These are phyloP conservation scores for Eustalomyia histrio DNA, from an alignment of 2,888 invertebrate genomes.

Conservation along the genomic window DNA sequence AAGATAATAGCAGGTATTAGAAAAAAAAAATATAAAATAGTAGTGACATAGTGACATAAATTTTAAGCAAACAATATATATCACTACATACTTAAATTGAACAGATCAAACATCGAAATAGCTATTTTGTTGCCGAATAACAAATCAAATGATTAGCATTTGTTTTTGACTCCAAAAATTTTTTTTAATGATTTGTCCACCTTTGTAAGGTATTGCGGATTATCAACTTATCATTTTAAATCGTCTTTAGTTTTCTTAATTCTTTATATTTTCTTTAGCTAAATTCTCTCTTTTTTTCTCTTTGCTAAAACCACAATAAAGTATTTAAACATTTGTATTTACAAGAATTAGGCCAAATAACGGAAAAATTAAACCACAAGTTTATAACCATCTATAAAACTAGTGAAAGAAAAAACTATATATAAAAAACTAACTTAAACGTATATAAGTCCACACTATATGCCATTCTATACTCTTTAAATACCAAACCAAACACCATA, in stretches of 20 bases:
- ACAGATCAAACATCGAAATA: too few species aligned
- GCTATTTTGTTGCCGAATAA: too few species aligned
- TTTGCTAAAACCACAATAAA: not conserved
- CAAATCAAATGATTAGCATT: too few species aligned
- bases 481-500: not conserved
- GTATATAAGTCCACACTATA: slow-evolving; percentile 15
- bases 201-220: not conserved
- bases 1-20: too few species aligned
- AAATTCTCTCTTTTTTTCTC: not conserved
- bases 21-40: too few species aligned
- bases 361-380: slow-evolving; percentile 57
- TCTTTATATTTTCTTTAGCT: too few species aligned
- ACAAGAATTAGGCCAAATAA: slow-evolving; percentile 60
- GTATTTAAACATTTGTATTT: slow-evolving; percentile 29
- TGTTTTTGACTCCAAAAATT: too few species aligned
- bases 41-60: too few species aligned
- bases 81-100: too few species aligned
- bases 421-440: not conserved
- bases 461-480: slow-evolving; percentile 25
- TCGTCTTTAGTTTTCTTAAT: too few species aligned
- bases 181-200: not conserved
- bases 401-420: slow-evolving; percentile 10
- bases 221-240: too few species aligned
- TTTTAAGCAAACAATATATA: too few species aligned
- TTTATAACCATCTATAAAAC: slow-evolving; percentile 49